Evolutionary conservation across 2,797 vertebrate species (phyloP).

Genomic region (Protosalanx chinensis): DNA sequence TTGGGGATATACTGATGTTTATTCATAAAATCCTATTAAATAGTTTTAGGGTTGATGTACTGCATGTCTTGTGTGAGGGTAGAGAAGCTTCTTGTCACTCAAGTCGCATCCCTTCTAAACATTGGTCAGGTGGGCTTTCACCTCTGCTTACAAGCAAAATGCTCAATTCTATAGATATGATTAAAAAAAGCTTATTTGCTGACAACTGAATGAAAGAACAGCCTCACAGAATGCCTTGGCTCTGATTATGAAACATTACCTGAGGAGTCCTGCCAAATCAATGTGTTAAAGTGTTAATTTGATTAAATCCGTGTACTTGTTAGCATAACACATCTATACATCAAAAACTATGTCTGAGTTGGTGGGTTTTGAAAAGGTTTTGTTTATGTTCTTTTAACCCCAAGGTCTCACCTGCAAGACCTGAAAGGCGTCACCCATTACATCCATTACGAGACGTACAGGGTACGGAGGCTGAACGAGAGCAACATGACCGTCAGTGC

Average conservation of each 20-base stretch:
- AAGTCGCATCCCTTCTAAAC: background rate
- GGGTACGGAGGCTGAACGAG: conserved; percentile 82
- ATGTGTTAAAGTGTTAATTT: background rate
- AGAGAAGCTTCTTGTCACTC: background rate
- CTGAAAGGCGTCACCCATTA: conserved; percentile 95
- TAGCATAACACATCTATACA: background rate
- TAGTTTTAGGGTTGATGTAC: background rate
- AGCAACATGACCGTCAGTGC: conserved; percentile 74
- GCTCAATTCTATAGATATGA: background rate
- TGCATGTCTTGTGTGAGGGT: background rate
- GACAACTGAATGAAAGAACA: background rate
- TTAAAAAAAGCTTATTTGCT: background rate
- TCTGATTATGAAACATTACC: no score
- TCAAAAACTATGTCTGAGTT: background rate
- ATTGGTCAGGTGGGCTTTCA: background rate
- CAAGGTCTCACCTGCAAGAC: conserved; percentile 92
- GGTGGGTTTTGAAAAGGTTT: background rate
- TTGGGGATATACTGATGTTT: background rate
- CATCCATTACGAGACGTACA: conserved; percentile 90
- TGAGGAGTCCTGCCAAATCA: no score
- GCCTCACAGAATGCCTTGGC: background rate
- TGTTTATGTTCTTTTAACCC: conserved; percentile 22
- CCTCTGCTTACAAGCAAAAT: conserved; percentile 8
- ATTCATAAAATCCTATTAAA: background rate
- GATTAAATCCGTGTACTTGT: background rate